Evolutionary conservation across 2,888 invertebrate genomes (phyloP), one percentile per base, ranked within the genome.

Genomic region (Empis stercorea): DNA sequence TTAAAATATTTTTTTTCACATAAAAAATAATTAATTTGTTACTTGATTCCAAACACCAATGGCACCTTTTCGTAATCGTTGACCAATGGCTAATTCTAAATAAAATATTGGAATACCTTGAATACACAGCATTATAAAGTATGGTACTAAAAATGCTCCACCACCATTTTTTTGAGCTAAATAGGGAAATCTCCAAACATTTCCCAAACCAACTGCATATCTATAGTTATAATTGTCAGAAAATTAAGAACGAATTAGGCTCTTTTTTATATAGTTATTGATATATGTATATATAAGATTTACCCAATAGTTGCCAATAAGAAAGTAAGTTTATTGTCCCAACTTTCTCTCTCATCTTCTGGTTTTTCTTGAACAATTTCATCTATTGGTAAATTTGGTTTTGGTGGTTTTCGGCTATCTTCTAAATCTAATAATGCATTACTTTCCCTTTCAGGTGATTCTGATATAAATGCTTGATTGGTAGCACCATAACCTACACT

Each of bases 101-200:
- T 94, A 94, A 71, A 96, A 93, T 61, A 96, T 89, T 1, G 95
- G 96, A 57, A 96, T 87, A 1, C 95, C 96, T 65, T 94, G 93
- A 53, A 94, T 81, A 20, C 86, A 84, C 62, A 94, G 68, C 93
- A 95, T 95, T 54, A 95, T 86, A 62, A 94, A 87, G 70, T 95
- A 96, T 0, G 95, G 95, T 56, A 96, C 93, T 51, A 96, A 72
- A 65, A 96, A 96, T n/a, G 95, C 95, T 17, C 95, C 93, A 47
- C 93, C 93, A 1, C 93, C 93, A 61, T 92, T 92, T 66, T 93
- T 93, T 64, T 94, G 93, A 0, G 93, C 92, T 54, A 94, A 72
- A 68, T 94, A 94, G 0, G 94, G 94, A 68, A 94, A 94, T 55
- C 94, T 76, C 94, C 94, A 94, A 1, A 93, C 93, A 61, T 94